Conservation (phyloP, 2,888 invertebrate species). For the Laspeyria flexula region DNA sequence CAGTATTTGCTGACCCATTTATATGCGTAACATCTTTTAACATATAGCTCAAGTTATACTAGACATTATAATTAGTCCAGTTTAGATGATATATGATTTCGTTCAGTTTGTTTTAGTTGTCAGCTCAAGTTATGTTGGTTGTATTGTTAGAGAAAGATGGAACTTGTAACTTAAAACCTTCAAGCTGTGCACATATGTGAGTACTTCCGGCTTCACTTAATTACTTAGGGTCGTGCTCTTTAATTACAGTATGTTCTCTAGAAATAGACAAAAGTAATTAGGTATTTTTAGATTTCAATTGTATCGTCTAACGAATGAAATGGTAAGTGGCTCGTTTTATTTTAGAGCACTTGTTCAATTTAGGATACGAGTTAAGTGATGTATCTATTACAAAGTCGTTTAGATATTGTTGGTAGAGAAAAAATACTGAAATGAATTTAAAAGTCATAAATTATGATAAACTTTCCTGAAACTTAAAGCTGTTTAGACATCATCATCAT, state of each 20-base stretch:
- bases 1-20: slow-evolving; percentile 14
- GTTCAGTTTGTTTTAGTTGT: background rate
- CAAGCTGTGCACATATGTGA: slow-evolving; percentile 68
- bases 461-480: too few relatives aligned
- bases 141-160: slow-evolving; percentile 23
- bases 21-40: slow-evolving; percentile 1
- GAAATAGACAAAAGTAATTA: slow-evolving; percentile 34
- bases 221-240: slow-evolving; percentile 61
- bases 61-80: background rate
- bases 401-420: too few relatives aligned
- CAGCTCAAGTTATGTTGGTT: slow-evolving; percentile 21
- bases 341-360: background rate
- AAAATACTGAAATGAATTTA: too few relatives aligned
- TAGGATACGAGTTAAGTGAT: too few relatives aligned
- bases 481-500: too few relatives aligned
- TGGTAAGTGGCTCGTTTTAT: background rate
- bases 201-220: slow-evolving; percentile 72
- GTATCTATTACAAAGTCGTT: too few relatives aligned
- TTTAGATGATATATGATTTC: background rate
- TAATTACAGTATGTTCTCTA: slow-evolving; percentile 55
- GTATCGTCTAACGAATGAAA: background rate
- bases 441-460: too few relatives aligned
- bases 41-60: background rate
- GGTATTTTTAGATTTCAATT: slow-evolving; percentile 20
- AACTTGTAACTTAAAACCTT: slow-evolving; percentile 63